Base-by-base conservation (phyloP, 2,888 invertebrate genomes). In the Lithosia quadra region DNA sequence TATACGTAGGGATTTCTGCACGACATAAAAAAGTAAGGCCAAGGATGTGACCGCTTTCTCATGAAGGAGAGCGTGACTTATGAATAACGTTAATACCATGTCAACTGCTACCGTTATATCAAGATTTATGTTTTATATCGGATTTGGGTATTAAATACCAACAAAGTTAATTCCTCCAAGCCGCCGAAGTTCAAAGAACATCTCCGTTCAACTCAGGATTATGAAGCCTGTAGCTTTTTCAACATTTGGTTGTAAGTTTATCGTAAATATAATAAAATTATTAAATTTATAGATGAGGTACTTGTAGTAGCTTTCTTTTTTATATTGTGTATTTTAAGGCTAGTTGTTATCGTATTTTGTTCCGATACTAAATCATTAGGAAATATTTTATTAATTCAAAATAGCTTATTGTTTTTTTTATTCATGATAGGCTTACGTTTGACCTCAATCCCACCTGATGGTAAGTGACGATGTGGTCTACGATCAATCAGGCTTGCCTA, bases 221-320 rank as follows among this genome's bases (percentile, higher is more conserved):
- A 77, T 36, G 62, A 76, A 24, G 22, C 21, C 63, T 70, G 66
- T 1, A 49, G 22, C 55, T 69, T 11, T 59, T 36, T 36, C 56
- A 68, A 70, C 66, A 68, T 79, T 73, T 70, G 66, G 64, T 72
- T 64, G 69, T 56, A n/a, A 66, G 49, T 63, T 69, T 76, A 65
- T 76, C 65, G 65, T 36, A 33, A 62, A 73, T 34, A 58, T 22
- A 60, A 60, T 60, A 24, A 39, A 22, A 9, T 22, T 24, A 60
- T 60, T 39, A 39, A 22, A 9, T 22, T 24, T 59, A 21, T 34
- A 39, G 24, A 49, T 9, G 49, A 9, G 49, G 49, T 49, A 49
- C 8, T n/a, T 4, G 49, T 49, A 49, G 49, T n/a, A n/a, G n/a
- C 49, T 49, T 49, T 49, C 49, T 49, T 49, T 39, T 43, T 43